Conservation (phyloP, 2,888 invertebrate genomes). For the Dioctria linearis region DNA sequence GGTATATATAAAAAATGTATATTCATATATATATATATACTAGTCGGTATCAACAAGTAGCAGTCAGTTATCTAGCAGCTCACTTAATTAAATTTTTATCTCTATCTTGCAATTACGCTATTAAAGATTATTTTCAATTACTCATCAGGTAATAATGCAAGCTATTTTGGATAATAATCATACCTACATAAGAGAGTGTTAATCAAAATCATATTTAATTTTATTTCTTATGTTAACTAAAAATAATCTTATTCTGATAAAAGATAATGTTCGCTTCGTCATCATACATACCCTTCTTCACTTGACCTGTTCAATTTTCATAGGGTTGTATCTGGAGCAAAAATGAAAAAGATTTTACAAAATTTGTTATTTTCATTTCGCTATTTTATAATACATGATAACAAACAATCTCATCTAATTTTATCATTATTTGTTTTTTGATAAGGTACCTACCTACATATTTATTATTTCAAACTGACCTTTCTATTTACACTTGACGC, state of each 20-base stretch:
- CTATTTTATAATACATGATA: slow-evolving; percentile 28
- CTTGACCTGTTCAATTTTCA: background rate
- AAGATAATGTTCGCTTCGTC: background rate
- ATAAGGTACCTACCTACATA: slow-evolving; percentile 7
- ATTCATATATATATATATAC: no score
- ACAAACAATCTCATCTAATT: slow-evolving; percentile 10
- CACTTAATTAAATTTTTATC: no score
- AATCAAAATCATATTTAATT: background rate
- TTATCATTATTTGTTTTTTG: slow-evolving; percentile 39
- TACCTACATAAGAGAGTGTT: background rate
- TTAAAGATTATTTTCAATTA: no score
- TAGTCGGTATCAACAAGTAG: no score
- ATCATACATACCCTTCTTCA: no score
- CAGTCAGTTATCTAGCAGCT: no score
- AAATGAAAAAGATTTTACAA: background rate
- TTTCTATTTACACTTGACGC: slow-evolving; percentile 41
- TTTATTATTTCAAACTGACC: slow-evolving; percentile 22
- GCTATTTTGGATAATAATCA: background rate
- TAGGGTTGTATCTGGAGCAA: slow-evolving; percentile 9
- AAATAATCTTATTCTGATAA: background rate
- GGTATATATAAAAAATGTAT: no score
- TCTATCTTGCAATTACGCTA: no score
- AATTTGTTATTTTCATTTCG: slow-evolving; percentile 19
- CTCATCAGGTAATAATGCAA: background rate
- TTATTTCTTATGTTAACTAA: background rate